Conservation (phyloP, 1,140 invertebrate species). For the Bombus impatiens region DNA sequence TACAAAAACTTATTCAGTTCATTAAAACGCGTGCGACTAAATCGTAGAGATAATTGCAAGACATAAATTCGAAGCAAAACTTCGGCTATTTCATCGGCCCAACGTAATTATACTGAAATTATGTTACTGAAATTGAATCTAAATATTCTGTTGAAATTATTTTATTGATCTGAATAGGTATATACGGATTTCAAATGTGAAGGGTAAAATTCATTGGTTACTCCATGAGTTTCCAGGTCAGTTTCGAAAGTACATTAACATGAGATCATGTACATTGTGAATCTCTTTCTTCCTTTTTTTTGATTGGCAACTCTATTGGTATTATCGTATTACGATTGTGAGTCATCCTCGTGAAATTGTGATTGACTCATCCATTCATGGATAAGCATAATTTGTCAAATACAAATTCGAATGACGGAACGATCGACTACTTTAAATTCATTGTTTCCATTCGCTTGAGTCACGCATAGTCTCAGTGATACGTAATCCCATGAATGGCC, state of each 20-base stretch:
- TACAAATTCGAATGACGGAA: not conserved
- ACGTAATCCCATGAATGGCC: conserved; percentile 20
- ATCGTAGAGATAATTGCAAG: conserved; percentile 4
- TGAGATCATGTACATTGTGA: not conserved
- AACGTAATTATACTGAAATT: not conserved
- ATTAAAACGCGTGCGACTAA: not conserved
- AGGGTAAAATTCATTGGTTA: not conserved
- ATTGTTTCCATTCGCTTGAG: not conserved
- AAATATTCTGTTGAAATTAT: not conserved
- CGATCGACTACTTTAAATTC: conserved; percentile 13
- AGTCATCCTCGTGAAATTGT: not conserved
- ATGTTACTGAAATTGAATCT: not conserved
- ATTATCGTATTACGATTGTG: not conserved
- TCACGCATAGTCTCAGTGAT: conserved; percentile 10
- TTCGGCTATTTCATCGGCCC: not conserved
- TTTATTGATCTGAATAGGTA: not conserved
- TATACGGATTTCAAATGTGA: not conserved
- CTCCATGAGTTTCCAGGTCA: not conserved
- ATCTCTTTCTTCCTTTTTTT: not conserved
- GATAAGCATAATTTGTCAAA: conserved; percentile 8
- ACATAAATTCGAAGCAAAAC: not conserved
- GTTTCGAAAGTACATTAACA: not conserved
- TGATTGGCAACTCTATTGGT: not conserved
- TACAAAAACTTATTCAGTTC: not conserved
- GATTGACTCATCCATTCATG: conserved; percentile 1